Conservation (phyloP, 2,888 invertebrate genomes). For the Pinctada fucata region DNA sequence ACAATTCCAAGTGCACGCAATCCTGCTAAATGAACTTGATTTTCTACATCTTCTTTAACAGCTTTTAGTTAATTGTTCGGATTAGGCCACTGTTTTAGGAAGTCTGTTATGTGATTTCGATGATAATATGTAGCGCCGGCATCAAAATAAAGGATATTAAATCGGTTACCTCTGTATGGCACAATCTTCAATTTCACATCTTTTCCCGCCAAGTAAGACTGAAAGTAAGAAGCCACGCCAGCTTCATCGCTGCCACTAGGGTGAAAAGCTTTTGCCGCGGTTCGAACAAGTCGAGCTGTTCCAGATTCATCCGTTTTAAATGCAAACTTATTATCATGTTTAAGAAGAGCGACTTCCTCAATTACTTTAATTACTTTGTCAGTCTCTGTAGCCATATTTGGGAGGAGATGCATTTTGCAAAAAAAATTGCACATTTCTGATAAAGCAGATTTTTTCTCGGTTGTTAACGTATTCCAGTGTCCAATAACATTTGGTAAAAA, state of each 20-base stretch:
- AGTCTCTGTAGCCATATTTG: slow-evolving; percentile 32
- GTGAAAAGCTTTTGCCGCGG: slow-evolving; percentile 27
- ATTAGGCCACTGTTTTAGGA: slow-evolving; percentile 23
- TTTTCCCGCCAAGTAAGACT: slow-evolving; percentile 10
- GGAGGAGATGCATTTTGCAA: slow-evolving; percentile 39
- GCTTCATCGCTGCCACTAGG: slow-evolving; percentile 29
- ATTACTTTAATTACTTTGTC: slow-evolving; percentile 32
- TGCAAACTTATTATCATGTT: slow-evolving; percentile 18
- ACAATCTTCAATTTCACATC: slow-evolving; percentile 14
- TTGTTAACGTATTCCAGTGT: slow-evolving; percentile 16
- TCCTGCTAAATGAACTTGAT: slow-evolving; percentile 14
- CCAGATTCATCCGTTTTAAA: slow-evolving; percentile 28
- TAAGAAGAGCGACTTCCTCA: slow-evolving; percentile 18
- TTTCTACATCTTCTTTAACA: slow-evolving; percentile 16
- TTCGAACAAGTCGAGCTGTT: slow-evolving; percentile 19
- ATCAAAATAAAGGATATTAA: slow-evolving; percentile 26
- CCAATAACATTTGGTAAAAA: slow-evolving; percentile 27
- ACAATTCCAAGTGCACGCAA: slow-evolving; percentile 28
- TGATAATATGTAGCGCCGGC: slow-evolving; percentile 30
- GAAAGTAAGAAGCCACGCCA: slow-evolving; percentile 24
- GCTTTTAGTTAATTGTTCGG: slow-evolving; percentile 33
- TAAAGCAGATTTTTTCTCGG: slow-evolving; percentile 5
- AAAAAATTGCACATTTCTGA: slow-evolving; percentile 17
- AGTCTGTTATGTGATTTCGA: slow-evolving; percentile 14
- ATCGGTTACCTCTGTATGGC: slow-evolving; percentile 31